Conservation (phyloP, 2,888 invertebrate species). For the Crepidodera aurea region DNA sequence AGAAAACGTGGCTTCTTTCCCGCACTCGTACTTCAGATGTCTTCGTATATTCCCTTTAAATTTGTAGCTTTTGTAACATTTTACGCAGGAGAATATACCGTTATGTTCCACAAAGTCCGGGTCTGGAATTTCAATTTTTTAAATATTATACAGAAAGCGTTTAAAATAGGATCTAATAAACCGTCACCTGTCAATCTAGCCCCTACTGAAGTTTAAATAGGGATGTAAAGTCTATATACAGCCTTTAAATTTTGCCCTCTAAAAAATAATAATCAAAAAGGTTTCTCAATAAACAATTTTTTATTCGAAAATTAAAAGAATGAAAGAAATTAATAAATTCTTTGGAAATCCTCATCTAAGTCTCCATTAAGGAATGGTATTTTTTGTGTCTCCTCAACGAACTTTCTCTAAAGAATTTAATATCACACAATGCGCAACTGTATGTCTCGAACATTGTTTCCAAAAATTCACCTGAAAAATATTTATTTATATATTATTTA, state of each 20-base stretch:
- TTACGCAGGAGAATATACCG: conserved; percentile 47
- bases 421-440: conserved; percentile 10
- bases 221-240: conserved; percentile 17
- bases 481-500: no score
- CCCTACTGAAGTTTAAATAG: neutral
- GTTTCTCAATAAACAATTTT: neutral
- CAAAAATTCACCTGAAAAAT: conserved; percentile 10
- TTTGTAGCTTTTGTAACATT: conserved; percentile 50
- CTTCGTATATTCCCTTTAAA: conserved; percentile 56
- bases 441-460: conserved; percentile 9
- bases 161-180: no score
- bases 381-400: conserved; percentile 17
- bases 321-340: no score
- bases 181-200: conserved; percentile 18
- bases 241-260: no score
- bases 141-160: conserved; percentile 12
- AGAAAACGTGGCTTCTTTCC: conserved; percentile 70
- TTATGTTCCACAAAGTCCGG: conserved; percentile 46
- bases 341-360: neutral
- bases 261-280: neutral
- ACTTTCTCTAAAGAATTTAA: conserved; percentile 19
- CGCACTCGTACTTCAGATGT: conserved; percentile 77
- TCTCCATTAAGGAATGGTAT: conserved; percentile 17
- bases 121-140: conserved; percentile 23
- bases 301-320: neutral